These are phyloP conservation scores for Uria aalge DNA, from an alignment of 2,113 vertebrate genomes.

Conservation along the genomic window DNA sequence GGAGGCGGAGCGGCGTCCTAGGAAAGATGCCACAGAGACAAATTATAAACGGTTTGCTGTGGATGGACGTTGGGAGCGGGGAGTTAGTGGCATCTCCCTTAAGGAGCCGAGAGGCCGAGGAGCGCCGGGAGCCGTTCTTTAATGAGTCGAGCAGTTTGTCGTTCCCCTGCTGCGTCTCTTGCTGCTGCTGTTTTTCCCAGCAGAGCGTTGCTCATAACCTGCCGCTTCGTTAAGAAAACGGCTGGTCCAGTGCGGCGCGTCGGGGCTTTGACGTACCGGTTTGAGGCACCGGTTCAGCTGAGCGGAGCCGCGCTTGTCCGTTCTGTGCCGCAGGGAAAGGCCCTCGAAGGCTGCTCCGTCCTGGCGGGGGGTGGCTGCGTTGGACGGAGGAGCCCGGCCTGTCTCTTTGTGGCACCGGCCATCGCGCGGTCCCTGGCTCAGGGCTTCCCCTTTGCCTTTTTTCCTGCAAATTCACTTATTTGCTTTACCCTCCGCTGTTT, in stretches of 20 bases:
- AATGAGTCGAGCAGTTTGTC: rapidly evolving
- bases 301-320: neutral
- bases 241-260: rapidly evolving
- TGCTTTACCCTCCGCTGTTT: neutral
- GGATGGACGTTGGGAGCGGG: rapidly evolving
- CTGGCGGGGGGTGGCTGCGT: rapidly evolving
- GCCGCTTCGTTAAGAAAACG: neutral
- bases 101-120: neutral
- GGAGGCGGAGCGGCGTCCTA: neutral
- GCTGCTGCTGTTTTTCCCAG: neutral
- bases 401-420: neutral
- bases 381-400: neutral
- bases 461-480: neutral
- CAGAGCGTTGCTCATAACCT: neutral
- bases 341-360: neutral
- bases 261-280: neutral
- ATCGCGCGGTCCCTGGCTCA: neutral
- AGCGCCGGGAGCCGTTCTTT: rapidly evolving
- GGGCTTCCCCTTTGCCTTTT: neutral
- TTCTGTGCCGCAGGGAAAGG: neutral
- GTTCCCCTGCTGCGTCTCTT: neutral
- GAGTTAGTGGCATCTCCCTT: neutral
- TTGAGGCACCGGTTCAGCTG: neutral
- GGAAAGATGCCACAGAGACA: neutral
- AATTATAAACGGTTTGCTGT: too few relatives aligned